Evolutionary conservation across 2,797 vertebrate species (phyloP).

Genomic region (Buceros bicornis): DNA sequence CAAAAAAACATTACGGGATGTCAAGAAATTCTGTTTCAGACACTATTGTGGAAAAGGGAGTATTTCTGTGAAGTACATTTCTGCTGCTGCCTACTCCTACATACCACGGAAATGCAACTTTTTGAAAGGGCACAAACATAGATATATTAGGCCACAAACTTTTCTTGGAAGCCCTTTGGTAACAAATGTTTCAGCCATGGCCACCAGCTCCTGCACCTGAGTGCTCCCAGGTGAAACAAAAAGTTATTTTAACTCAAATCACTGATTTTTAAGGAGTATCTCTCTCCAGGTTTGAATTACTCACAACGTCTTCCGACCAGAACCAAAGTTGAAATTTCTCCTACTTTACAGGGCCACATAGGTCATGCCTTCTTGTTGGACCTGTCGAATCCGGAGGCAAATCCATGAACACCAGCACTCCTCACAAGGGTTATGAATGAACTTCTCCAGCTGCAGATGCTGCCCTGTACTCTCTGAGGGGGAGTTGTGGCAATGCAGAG

Average conservation of each 20-base stretch:
- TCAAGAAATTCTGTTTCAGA: neutral
- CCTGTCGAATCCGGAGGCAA: neutral
- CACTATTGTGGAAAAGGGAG: neutral
- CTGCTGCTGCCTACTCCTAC: neutral
- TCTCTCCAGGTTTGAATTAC: neutral
- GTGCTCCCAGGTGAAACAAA: neutral
- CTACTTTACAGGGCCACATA: neutral
- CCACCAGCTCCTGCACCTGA: neutral
- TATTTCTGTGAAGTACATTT: neutral
- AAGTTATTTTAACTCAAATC: neutral
- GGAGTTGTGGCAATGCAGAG: neutral
- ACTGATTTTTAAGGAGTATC: neutral
- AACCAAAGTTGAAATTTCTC: neutral
- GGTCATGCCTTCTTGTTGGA: neutral
- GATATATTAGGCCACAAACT: neutral
- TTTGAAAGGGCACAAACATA: neutral
- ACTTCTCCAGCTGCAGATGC: neutral
- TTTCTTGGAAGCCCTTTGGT: neutral
- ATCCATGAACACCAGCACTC: neutral
- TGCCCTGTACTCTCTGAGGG: neutral
- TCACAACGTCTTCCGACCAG: neutral
- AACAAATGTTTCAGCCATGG: neutral
- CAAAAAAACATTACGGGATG: neutral
- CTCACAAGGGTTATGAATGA: neutral
- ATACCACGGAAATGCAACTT: neutral